Conservation (phyloP, 2,113 vertebrate species). For the Caretta caretta region DNA sequence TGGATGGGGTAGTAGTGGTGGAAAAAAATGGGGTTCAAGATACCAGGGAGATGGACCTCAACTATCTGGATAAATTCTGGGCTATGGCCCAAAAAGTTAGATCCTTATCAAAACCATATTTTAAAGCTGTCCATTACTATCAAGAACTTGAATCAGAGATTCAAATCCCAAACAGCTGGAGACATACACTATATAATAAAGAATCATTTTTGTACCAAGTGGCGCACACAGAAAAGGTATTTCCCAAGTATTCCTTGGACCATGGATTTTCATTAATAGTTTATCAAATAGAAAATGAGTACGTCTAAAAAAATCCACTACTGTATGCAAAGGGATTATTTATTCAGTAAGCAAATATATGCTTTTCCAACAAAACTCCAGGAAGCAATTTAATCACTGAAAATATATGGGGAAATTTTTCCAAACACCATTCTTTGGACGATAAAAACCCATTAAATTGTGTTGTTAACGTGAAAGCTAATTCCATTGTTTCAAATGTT, state of each 20-base stretch:
- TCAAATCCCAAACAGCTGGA: neutral
- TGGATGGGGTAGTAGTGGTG: neutral
- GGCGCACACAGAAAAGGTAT: neutral
- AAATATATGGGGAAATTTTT: conserved; percentile 58
- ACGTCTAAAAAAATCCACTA: conserved; percentile 26
- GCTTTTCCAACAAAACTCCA: conserved; percentile 3
- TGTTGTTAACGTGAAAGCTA: conserved; percentile 57
- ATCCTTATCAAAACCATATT: neutral
- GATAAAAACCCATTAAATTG: conserved; percentile 65
- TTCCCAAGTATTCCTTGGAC: neutral
- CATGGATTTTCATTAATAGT: neutral
- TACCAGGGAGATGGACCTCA: neutral
- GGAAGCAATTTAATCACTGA: conserved; percentile 53
- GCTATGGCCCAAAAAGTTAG: neutral
- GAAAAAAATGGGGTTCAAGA: neutral
- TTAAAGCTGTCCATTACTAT: neutral
- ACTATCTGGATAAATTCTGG: neutral
- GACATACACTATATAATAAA: neutral
- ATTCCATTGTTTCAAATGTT: conserved; percentile 66
- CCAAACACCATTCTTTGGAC: conserved; percentile 43
- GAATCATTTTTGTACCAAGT: neutral
- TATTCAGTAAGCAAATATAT: neutral
- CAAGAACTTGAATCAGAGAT: neutral
- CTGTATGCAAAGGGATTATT: conserved; percentile 38
- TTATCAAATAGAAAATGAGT: conserved; percentile 13